Conservation (phyloP, 2,113 vertebrate species). For the Picathartes gymnocephalus region DNA sequence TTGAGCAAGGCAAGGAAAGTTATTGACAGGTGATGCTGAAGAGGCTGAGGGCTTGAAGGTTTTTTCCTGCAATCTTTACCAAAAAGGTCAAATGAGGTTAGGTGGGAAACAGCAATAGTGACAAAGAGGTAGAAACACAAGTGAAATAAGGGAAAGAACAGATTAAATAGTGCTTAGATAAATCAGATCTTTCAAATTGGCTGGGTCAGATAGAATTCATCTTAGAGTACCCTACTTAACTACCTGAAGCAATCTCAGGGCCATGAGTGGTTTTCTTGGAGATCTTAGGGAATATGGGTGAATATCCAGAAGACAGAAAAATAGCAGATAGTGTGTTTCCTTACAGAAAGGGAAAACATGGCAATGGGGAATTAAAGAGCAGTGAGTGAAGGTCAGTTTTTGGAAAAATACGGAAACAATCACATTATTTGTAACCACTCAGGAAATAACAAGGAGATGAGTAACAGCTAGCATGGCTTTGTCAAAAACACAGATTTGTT, state of each 20-base stretch:
- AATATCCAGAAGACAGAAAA: not conserved
- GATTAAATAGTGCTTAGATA: conserved; percentile 22
- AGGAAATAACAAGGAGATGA: conserved; percentile 67
- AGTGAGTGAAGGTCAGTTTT: conserved; percentile 54
- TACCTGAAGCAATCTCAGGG: not conserved
- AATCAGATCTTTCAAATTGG: conserved; percentile 6
- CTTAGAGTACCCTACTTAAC: not conserved
- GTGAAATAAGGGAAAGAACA: conserved; percentile 23
- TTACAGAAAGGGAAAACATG: not conserved
- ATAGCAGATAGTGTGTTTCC: not conserved
- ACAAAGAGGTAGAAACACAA: not conserved
- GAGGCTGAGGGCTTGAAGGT: not conserved
- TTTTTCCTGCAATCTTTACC: not conserved
- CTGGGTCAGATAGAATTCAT: not conserved
- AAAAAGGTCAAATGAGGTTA: conserved; percentile 11
- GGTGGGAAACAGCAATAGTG: not conserved
- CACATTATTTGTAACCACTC: conserved; percentile 60
- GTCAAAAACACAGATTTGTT: conserved; percentile 61
- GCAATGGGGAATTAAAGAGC: conserved; percentile 12
- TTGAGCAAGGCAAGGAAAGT: not conserved
- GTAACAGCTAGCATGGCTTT: conserved; percentile 51
- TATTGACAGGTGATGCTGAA: not conserved
- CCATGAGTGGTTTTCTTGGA: not conserved
- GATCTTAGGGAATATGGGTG: not conserved
- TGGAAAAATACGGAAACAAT: conserved; percentile 55